Evolutionary conservation across 2,797 vertebrate species (phyloP).

Genomic region (Yasuhikotakia modesta): DNA sequence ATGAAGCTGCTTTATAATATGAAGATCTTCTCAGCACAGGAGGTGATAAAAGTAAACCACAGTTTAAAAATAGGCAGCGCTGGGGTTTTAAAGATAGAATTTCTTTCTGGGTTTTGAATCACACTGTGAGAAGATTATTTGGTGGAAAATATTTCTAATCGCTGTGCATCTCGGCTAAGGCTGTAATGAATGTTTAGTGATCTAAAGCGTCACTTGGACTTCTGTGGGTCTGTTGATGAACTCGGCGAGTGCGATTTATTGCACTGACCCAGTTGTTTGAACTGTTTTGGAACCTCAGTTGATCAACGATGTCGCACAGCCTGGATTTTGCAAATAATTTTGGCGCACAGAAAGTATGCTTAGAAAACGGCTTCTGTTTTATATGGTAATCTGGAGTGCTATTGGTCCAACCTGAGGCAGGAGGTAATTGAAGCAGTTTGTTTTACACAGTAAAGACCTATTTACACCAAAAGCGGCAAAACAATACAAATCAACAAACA

Average conservation of each 20-base stretch:
- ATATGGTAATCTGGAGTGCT: neutral
- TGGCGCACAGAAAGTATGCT: neutral
- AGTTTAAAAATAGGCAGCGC: neutral
- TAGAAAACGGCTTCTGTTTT: neutral
- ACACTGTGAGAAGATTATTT: neutral
- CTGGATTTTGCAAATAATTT: neutral
- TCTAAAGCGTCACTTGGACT: neutral
- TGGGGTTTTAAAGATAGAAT: neutral
- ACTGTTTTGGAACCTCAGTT: neutral
- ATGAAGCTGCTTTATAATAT: slow-evolving; percentile 2
- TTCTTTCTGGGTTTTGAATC: neutral
- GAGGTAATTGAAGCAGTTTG: neutral
- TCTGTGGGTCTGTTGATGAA: too few relatives aligned
- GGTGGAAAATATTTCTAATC: too few relatives aligned
- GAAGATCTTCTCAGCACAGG: neutral
- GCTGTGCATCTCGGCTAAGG: too few relatives aligned
- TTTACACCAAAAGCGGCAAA: neutral
- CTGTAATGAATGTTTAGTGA: slow-evolving; percentile 1
- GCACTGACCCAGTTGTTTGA: neutral
- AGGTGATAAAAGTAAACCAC: neutral
- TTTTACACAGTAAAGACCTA: neutral
- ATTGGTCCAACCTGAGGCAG: neutral
- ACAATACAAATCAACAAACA: neutral
- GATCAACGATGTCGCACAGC: neutral
- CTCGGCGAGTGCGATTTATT: neutral